phyloP scores from a whole-genome alignment of 2,888 invertebrate genomes.

The Cephalotes varians region DNA sequence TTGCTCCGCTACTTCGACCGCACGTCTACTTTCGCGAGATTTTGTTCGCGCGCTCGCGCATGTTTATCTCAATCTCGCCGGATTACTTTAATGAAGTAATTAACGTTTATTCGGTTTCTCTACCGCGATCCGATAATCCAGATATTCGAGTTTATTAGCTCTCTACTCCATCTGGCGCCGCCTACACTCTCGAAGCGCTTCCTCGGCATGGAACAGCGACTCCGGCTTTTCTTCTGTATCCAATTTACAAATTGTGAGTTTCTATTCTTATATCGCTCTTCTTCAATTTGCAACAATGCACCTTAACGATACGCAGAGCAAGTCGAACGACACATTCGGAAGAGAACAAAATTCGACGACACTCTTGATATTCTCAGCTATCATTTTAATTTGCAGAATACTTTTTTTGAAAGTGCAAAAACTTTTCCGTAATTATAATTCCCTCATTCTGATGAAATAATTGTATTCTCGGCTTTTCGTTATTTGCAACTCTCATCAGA shows the following conservation, averaged over 20 bases:
- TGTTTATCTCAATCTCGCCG: slow-evolving; percentile 50
- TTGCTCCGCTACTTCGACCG: slow-evolving; percentile 25
- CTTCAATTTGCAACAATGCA: slow-evolving; percentile 34
- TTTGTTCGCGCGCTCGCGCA: slow-evolving; percentile 41
- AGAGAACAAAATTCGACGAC: not conserved
- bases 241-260: slow-evolving; percentile 44
- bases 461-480: not conserved
- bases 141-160: slow-evolving; percentile 50
- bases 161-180: not conserved
- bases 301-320: slow-evolving; percentile 25
- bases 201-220: not conserved
- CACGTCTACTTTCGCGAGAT: slow-evolving; percentile 27
- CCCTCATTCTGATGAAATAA: not conserved
- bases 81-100: slow-evolving; percentile 56
- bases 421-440: not conserved
- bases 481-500: not conserved
- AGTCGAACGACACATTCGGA: slow-evolving; percentile 20
- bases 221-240: slow-evolving; percentile 23
- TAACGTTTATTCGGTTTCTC: slow-evolving; percentile 50
- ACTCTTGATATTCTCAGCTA: not conserved
- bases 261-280: slow-evolving; percentile 28
- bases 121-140: slow-evolving; percentile 25
- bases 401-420: slow-evolving; percentile 13
- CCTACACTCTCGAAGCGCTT: not conserved
- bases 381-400: slow-evolving; percentile 36